phyloP scores from a whole-genome alignment of 2,113 vertebrate genomes.

The Stegostoma tigrinum region DNA sequence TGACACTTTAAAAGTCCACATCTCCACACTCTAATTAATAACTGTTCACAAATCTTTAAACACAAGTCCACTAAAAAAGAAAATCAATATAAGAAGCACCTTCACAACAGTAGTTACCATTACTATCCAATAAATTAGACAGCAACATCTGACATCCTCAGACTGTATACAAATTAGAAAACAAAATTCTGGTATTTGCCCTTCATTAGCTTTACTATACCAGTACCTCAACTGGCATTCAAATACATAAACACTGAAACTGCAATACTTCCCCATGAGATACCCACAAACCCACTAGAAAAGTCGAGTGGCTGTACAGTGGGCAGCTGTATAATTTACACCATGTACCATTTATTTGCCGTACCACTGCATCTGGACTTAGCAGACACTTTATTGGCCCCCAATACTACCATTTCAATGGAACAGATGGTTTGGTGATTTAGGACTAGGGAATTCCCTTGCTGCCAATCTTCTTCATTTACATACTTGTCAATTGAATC shows the following conservation, averaged over 20 bases:
- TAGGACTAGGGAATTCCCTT: background rate
- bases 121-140: background rate
- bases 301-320: background rate
- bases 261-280: background rate
- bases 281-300: background rate
- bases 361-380: background rate
- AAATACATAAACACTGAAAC: background rate
- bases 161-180: background rate
- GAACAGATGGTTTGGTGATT: background rate
- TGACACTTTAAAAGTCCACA: too few relatives aligned
- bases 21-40: too few relatives aligned
- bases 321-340: background rate
- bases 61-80: too few relatives aligned
- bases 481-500: background rate
- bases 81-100: too few relatives aligned
- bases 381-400: background rate
- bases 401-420: background rate
- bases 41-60: too few relatives aligned
- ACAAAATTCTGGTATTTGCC: background rate
- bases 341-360: background rate
- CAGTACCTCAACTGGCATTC: background rate
- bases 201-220: background rate
- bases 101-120: background rate
- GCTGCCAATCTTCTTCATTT: background rate
- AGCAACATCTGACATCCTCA: background rate